phyloP scores from a whole-genome alignment of 2,113 vertebrate genomes.

The Sporophila hypoxantha region DNA sequence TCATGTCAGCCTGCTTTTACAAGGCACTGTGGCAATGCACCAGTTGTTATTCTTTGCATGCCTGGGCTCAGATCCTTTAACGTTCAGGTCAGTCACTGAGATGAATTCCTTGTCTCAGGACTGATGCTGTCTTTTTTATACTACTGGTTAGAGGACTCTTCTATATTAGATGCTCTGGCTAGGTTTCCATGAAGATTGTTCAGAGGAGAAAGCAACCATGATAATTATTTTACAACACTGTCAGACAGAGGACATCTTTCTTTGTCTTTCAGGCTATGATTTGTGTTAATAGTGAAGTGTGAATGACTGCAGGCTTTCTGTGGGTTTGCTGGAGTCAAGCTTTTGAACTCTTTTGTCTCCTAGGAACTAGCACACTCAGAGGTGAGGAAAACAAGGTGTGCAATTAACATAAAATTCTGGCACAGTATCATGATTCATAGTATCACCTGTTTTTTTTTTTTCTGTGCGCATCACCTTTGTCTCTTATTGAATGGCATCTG shows the following conservation, averaged over 20 bases:
- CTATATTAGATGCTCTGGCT: neutral
- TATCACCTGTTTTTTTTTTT: neutral
- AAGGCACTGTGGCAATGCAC: neutral
- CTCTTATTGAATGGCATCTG: neutral
- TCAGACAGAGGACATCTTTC: neutral
- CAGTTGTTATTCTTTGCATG: neutral
- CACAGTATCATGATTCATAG: neutral
- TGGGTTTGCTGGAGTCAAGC: neutral
- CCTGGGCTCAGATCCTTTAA: neutral
- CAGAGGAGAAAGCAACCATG: neutral
- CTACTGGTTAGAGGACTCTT: neutral
- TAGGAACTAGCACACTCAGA: neutral
- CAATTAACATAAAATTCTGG: conserved; percentile 33
- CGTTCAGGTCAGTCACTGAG: conserved; percentile 9
- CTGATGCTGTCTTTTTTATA: neutral
- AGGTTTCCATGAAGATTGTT: neutral
- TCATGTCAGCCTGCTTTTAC: neutral
- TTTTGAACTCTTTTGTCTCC: conserved; percentile 20
- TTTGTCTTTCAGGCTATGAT: conserved; percentile 11
- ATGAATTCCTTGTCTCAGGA: neutral
- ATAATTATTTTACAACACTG: neutral
- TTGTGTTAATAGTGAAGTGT: neutral
- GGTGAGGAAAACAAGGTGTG: neutral
- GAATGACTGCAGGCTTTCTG: conserved; percentile 1
- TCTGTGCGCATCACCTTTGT: neutral